These are phyloP conservation scores for Homarus gammarus DNA, from an alignment of 2,888 invertebrate species.

Conservation along the genomic window DNA sequence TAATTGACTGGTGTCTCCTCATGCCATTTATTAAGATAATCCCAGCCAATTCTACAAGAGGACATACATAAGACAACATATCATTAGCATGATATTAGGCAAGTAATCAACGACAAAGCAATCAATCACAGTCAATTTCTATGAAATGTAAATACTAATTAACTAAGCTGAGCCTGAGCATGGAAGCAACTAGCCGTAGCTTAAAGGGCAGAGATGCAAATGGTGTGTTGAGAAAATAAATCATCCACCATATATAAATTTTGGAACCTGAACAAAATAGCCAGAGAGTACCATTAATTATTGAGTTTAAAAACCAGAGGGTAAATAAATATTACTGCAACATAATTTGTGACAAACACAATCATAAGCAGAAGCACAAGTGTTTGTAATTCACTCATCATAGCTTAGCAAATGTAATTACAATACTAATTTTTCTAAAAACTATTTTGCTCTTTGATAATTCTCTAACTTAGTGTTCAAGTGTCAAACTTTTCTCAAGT, in stretches of 20 bases:
- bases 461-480: not conserved
- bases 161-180: constrained; percentile 10
- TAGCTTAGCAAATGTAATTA: too few relatives aligned
- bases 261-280: not conserved
- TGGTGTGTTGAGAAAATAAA: not conserved
- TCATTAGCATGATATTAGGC: not conserved
- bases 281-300: not conserved
- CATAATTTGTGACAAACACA: too few relatives aligned
- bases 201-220: constrained; percentile 27
- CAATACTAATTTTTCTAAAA: too few relatives aligned
- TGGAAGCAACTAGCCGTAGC: constrained; percentile 9
- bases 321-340: too few relatives aligned
- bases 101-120: constrained; percentile 1
- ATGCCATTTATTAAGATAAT: too few relatives aligned
- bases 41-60: too few relatives aligned
- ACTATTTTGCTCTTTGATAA: too few relatives aligned
- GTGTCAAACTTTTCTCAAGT: not conserved
- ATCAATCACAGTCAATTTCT: not conserved
- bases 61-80: not conserved
- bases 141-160: constrained; percentile 9
- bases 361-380: too few relatives aligned
- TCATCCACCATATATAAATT: not conserved
- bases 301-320: too few relatives aligned
- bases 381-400: too few relatives aligned
- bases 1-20: too few relatives aligned